Conservation (phyloP, 2,888 invertebrate genomes). For the Dasypogon diadema region DNA sequence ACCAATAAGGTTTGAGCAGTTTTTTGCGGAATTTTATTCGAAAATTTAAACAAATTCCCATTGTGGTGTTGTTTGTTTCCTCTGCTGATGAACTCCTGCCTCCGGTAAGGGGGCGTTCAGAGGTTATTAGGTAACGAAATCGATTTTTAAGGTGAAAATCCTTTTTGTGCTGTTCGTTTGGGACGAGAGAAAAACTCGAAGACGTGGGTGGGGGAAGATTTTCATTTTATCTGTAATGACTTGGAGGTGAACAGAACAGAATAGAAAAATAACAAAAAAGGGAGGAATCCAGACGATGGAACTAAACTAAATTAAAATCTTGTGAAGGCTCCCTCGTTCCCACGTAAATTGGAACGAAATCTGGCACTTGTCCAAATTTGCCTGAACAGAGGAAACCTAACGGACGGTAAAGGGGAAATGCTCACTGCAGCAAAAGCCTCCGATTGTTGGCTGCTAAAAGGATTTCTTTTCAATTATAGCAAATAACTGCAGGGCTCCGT, state of each 20-base stretch:
- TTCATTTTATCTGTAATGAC: slow-evolving; percentile 23
- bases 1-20: not conserved
- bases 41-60: not conserved
- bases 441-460: slow-evolving; percentile 22
- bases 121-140: slow-evolving; percentile 26
- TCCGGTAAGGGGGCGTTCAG: not conserved
- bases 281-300: not conserved
- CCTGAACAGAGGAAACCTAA: slow-evolving; percentile 5
- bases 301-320: slow-evolving; percentile 16
- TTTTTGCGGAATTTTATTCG: not conserved
- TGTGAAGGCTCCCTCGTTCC: not conserved
- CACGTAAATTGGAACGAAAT: slow-evolving; percentile 17
- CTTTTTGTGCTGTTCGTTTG: slow-evolving; percentile 12
- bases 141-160: slow-evolving; percentile 38
- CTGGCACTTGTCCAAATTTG: slow-evolving; percentile 33
- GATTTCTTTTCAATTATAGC: slow-evolving; percentile 37
- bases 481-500: slow-evolving; percentile 36
- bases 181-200: not conserved
- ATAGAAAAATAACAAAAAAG: not conserved
- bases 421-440: slow-evolving; percentile 19
- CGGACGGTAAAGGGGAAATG: not conserved
- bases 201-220: not conserved
- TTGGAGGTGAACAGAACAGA: not conserved
- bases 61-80: not conserved
- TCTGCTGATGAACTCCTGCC: not conserved